Conservation (phyloP, 2,888 invertebrate genomes). For the Litoditis marina region DNA sequence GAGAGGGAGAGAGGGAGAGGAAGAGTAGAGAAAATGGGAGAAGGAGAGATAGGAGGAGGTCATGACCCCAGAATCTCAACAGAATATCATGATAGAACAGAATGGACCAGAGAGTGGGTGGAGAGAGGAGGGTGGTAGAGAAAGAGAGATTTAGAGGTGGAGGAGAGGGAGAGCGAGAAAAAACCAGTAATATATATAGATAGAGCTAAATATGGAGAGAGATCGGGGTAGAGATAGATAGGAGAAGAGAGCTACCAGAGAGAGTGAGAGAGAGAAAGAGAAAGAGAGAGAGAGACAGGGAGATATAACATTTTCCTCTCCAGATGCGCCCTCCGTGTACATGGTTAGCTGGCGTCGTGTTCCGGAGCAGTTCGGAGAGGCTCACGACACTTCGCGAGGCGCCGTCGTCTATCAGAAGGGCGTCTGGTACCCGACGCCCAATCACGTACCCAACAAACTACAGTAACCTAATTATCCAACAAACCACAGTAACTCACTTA, state of each 20-base stretch:
- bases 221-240: too few species aligned
- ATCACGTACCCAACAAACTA: too few species aligned
- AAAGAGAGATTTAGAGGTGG: too few species aligned
- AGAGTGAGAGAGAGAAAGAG: not conserved
- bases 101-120: constrained; percentile 14
- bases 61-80: not conserved
- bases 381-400: not conserved
- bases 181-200: not conserved
- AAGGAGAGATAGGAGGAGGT: constrained; percentile 3
- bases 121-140: not conserved
- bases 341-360: constrained; percentile 9
- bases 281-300: not conserved
- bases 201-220: not conserved
- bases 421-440: constrained; percentile 7
- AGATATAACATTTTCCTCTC: not conserved
- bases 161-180: not conserved
- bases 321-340: constrained; percentile 10
- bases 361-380: not conserved
- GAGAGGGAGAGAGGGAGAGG: too few species aligned
- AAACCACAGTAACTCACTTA: too few species aligned
- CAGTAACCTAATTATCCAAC: too few species aligned
- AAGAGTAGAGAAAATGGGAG: too few species aligned
- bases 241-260: too few species aligned
- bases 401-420: constrained; percentile 4
- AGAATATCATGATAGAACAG: constrained; percentile 12